Evolutionary conservation across 2,888 invertebrate genomes (phyloP).

Genomic region (Tryphoninae sp.): DNA sequence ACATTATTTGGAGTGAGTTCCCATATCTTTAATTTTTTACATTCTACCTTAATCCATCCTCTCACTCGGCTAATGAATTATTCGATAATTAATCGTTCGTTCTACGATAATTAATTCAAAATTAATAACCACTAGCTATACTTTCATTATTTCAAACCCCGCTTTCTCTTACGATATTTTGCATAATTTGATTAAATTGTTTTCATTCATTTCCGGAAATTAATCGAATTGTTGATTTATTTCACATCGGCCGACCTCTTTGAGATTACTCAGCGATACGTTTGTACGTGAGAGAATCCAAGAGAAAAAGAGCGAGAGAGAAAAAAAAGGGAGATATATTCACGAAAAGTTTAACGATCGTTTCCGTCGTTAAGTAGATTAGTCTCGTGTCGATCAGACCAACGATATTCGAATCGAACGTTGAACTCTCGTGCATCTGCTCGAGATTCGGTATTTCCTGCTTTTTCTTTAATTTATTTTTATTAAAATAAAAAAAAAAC

Average conservation of each 20-base stretch:
- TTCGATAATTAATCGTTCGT: no score
- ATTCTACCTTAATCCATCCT: background rate
- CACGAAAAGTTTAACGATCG: conserved; percentile 12
- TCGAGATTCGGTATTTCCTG: conserved; percentile 18
- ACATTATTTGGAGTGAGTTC: conserved; percentile 92
- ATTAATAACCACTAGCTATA: no score
- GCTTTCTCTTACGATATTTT: no score
- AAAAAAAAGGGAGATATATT: background rate
- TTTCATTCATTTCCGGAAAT: no score
- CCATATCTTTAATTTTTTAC: background rate
- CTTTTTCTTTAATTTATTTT: conserved; percentile 19
- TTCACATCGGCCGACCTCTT: background rate
- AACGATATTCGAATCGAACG: conserved; percentile 35
- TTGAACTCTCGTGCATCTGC: conserved; percentile 14
- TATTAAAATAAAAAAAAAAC: background rate
- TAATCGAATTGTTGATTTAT: background rate
- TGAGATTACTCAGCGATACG: background rate
- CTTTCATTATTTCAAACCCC: no score
- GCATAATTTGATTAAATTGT: no score
- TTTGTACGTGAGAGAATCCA: background rate
- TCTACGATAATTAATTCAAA: no score
- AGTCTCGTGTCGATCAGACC: background rate
- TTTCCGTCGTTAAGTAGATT: conserved; percentile 36
- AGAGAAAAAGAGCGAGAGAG: background rate
- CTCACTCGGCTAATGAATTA: no score